A percentile compares a stretch with the other conserved stretches of the same genome.
These are phyloP conservation scores for Odocoileus hemionus DNA, from an alignment of 2,113 vertebrate genomes.

Conservation along the genomic window DNA sequence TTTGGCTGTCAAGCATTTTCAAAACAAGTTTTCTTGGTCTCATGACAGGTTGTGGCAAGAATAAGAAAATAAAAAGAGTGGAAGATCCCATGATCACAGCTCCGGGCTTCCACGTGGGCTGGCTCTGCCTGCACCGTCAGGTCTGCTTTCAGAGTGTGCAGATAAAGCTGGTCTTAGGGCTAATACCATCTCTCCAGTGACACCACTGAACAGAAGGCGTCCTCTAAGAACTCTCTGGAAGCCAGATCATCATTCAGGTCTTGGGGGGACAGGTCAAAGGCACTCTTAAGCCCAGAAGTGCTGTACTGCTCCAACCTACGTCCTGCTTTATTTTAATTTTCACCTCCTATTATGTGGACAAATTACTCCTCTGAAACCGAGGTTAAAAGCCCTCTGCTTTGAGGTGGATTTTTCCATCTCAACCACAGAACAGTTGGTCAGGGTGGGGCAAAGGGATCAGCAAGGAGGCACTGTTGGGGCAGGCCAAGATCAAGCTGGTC, in stretches of 20 bases:
- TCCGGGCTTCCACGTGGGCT: conserved; percentile 63
- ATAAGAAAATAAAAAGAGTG: conserved; percentile 72
- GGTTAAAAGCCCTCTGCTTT: conserved; percentile 32
- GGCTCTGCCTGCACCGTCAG: conserved; percentile 49
- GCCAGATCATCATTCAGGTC: conserved; percentile 63
- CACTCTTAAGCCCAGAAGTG: conserved; percentile 54
- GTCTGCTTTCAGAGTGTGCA: conserved; percentile 54
- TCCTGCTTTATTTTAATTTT: conserved; percentile 70
- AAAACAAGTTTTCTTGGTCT: conserved; percentile 83
- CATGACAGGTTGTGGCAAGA: conserved; percentile 81
- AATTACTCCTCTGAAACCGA: conserved; percentile 25
- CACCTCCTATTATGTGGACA: conserved; percentile 32
- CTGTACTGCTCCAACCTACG: conserved; percentile 33
- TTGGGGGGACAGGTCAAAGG: conserved; percentile 74
- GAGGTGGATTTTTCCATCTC: conserved; percentile 50
- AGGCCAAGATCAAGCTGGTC: background rate
- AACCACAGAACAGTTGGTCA: background rate
- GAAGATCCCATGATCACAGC: conserved; percentile 58
- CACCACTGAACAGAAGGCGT: conserved; percentile 63
- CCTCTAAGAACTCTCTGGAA: conserved; percentile 67
- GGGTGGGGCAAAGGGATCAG: conserved; percentile 31
- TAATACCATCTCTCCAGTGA: conserved; percentile 55
- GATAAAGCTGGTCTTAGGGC: conserved; percentile 66
- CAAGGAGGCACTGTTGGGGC: background rate
- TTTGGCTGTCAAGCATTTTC: conserved; percentile 80